Evolutionary conservation across 2,113 vertebrate species (phyloP), one percentile per base, ranked within the genome.

Genomic region (Siniperca knerii): DNA sequence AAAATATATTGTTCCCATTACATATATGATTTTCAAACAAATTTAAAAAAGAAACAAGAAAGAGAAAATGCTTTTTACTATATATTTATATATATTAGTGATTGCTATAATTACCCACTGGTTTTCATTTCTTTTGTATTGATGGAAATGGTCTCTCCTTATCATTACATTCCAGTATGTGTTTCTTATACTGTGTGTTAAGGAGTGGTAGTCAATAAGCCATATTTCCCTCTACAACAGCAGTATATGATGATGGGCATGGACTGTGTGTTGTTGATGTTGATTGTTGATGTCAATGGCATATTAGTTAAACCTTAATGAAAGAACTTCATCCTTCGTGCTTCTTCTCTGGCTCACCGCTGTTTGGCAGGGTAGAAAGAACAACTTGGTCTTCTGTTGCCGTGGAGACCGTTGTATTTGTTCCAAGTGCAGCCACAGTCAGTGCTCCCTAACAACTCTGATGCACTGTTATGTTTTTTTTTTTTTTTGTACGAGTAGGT

Each of bases 361-460:
- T 80, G 82, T 90, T 88, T 91, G 80, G 18, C 82, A 88, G 74
- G 74, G 60, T 25, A 77, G 79, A 86, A 85, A 85, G 73, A 93
- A 75, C 73, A 91, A 92, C 75, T 87, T 76, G 76, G 42, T 88
- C 88, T 67, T 82, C 73, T 91, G 95, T 95, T 96, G 90, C 94
- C 91, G 94, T 94, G 92, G 94, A 86, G 85, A 95, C 91, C 62
- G 46, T 79, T 84, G 77, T 82, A 83, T 85, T 67, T 77, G 54
- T 84, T 86, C 75, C 57, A 61, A 71, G 50, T 83, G 86, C 81
- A 90, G 75, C 60, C 68, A 55, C 60, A 42, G 66, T 90, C 87
- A 72, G 77, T 85, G 77, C 92, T 84, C 77, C 37, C 65, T 23
- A 29, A 80, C 80, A 90, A 84, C 82, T 81, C 48, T 79, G 62